Evolutionary conservation across 2,888 invertebrate genomes (phyloP).

Genomic region (Diadegma fenestrale): DNA sequence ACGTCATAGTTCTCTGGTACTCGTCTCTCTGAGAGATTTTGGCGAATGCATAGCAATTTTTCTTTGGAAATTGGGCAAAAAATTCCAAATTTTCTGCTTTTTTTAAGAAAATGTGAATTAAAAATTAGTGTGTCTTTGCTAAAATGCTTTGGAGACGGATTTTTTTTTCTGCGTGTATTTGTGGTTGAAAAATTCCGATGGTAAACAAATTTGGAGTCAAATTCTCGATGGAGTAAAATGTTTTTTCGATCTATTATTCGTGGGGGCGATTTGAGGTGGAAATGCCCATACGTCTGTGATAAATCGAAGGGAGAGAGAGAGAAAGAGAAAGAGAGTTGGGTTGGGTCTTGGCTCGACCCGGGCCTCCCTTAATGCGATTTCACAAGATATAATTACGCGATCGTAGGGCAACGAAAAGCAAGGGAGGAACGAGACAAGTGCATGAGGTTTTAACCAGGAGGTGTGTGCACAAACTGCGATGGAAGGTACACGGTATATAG

Average conservation of each 20-base stretch:
- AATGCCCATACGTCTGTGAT: conserved; percentile 30
- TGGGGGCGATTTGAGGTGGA: not conserved
- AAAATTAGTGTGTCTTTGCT: too few species aligned
- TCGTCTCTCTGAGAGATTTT: too few species aligned
- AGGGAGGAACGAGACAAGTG: conserved; percentile 42
- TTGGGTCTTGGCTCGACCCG: conserved; percentile 56
- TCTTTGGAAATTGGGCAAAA: too few species aligned
- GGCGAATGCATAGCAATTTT: too few species aligned
- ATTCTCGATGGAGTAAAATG: not conserved
- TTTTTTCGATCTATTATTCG: not conserved
- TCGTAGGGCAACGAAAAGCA: conserved; percentile 67
- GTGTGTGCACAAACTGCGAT: conserved; percentile 39
- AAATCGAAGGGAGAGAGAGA: conserved; percentile 8
- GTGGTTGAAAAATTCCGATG: too few species aligned
- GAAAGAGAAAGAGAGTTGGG: conserved; percentile 54
- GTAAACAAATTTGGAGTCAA: not conserved
- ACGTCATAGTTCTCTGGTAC: too few species aligned
- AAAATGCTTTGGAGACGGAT: too few species aligned
- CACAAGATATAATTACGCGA: conserved; percentile 69
- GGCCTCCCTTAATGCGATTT: conserved; percentile 69
- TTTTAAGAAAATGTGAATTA: too few species aligned
- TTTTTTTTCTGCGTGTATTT: too few species aligned
- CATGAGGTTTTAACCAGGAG: conserved; percentile 50
- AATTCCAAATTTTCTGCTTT: too few species aligned
- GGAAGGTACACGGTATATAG: conserved; percentile 34